Conservation (phyloP, 23 tunicate species). For the Trididemnum miniatum region DNA sequence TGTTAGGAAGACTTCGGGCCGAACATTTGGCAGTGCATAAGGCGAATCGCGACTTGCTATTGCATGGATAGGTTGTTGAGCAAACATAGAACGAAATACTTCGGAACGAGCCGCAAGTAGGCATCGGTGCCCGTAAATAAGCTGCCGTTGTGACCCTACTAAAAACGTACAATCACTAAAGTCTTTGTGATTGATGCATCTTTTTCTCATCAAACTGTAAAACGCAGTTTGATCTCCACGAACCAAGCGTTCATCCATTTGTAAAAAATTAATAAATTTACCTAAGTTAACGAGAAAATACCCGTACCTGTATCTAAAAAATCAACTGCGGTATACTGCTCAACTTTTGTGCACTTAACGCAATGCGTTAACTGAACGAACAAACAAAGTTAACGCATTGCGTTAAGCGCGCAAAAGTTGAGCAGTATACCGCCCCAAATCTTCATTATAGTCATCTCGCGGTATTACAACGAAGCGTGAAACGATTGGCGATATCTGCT, state of each 20-base stretch:
- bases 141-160: slow-evolving; percentile 75
- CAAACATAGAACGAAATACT: slow-evolving; percentile 77
- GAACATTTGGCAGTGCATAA: slow-evolving; percentile 45
- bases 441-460: too few species aligned
- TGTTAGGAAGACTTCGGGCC: slow-evolving; percentile 94
- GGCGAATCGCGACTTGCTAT: slow-evolving; percentile 65
- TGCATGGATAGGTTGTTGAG: slow-evolving; percentile 75
- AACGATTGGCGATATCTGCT: too few species aligned
- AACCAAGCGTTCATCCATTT: slow-evolving; percentile 77
- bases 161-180: slow-evolving; percentile 77
- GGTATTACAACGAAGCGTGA: too few species aligned
- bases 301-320: too few species aligned
- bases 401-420: too few species aligned
- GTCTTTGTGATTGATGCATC: slow-evolving; percentile 92
- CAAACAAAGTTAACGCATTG: too few species aligned
- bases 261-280: too few species aligned
- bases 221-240: slow-evolving; percentile 95
- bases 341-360: too few species aligned
- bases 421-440: too few species aligned
- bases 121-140: slow-evolving; percentile 77
- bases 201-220: slow-evolving; percentile 90
- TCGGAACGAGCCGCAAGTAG: slow-evolving; percentile 83
- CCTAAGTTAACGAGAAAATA: not conserved
- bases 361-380: too few species aligned
- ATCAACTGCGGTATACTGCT: too few species aligned